phyloP scores from a whole-genome alignment of 2,888 invertebrate genomes.

The Cephus pygmeus region DNA sequence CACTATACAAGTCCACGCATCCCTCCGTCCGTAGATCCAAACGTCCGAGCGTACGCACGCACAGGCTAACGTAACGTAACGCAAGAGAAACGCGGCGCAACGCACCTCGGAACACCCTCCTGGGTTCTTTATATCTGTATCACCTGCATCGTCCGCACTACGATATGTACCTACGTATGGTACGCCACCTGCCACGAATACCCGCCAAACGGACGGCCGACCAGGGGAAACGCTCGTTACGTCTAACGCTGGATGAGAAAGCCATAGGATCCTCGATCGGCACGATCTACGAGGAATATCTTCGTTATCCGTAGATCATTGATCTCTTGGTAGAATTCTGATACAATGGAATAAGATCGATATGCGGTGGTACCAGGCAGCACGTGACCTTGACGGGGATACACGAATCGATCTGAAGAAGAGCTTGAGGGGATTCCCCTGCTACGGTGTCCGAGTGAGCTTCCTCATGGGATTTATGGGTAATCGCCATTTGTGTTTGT shows the following conservation, averaged over 20 bases:
- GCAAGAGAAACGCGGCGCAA: conserved; percentile 2
- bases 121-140: conserved; percentile 28
- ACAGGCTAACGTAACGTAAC: conserved; percentile 24
- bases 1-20: conserved; percentile 6
- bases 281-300: neutral
- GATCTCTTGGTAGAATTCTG: neutral
- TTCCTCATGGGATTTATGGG: neutral
- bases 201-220: conserved; percentile 28
- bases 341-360: neutral
- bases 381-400: neutral
- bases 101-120: conserved; percentile 22
- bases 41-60: conserved; percentile 22
- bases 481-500: neutral
- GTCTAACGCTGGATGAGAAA: neutral
- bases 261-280: neutral
- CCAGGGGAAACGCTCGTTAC: conserved; percentile 23
- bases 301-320: neutral
- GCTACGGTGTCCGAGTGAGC: neutral
- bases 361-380: neutral
- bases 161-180: conserved; percentile 26
- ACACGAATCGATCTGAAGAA: neutral
- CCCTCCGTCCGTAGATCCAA: conserved; percentile 10
- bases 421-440: neutral
- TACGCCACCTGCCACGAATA: conserved; percentile 41
- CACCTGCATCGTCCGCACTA: conserved; percentile 39